Base-by-base conservation (phyloP, 2,888 invertebrate species). In the Agrochola litura region DNA sequence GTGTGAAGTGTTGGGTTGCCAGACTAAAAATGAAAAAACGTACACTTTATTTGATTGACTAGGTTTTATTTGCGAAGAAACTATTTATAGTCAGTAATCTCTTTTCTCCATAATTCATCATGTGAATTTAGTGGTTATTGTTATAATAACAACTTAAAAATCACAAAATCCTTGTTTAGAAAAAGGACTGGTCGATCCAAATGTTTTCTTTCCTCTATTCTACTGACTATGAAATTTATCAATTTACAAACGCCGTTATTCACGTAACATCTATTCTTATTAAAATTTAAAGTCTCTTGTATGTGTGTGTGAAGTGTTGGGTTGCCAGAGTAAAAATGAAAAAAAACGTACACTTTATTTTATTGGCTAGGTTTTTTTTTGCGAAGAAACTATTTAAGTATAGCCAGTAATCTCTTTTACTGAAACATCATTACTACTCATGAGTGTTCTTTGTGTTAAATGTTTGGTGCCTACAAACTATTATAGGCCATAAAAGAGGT, bases 1-100 rank as follows among this genome's bases (percentile, higher is more conserved):
- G 85, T 61, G 65, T 49, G 52, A 52, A 14, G 12, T 2, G 4
- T 12, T 19, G 82, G 52, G 82, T 75, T 83, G 81, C 82, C 86
- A 82, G 71, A 16, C 10, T 6, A 1, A 52, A 2, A 4, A 14
- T 30, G n/a, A 2, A 25, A 30, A 70, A 73, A 37, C 0, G 16
- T 58, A 63, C 19, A 54, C 1, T n/a, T 75, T 58, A 4, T 49
- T 30, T 58, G 49, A 37, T 46, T 70, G n/a, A 6, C 12, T 22
- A 19, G 19, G 19, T 8, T 66, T 49, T 22, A n/a, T 41, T n/a
- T 19, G 9, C 5, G 5, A 52, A n/a, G n/a, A 37, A n/a, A 37
- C 16, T 37, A 52, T 22, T 22, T 16, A 9, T 37, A 37, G 37
- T 3, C 37, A 37, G 37, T 37, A 37, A 37, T 37, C 37, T 37